Conservation (phyloP, 2,888 invertebrate species). For the Saturnia japonica region DNA sequence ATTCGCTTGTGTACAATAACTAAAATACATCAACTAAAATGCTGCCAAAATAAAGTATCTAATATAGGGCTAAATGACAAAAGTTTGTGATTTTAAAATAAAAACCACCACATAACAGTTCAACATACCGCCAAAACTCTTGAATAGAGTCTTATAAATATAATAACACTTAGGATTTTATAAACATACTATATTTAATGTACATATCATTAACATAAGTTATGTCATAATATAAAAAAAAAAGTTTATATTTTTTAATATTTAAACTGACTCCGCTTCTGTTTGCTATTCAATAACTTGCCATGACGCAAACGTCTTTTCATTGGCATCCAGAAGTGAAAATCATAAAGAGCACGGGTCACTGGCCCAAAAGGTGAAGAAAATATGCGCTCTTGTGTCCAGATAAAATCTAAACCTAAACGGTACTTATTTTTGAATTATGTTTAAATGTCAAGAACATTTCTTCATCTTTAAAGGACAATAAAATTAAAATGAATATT, state of each 20-base stretch:
- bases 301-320: constrained; percentile 7
- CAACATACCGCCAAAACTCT: too few relatives aligned
- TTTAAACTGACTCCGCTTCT: not conserved
- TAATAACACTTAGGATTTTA: not conserved
- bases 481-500: not conserved
- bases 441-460: not conserved
- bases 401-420: not conserved
- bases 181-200: not conserved
- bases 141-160: not conserved
- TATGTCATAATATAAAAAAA: too few relatives aligned
- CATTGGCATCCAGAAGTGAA: constrained; percentile 3
- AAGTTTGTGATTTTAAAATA: too few relatives aligned
- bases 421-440: not conserved
- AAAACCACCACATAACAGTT: too few relatives aligned
- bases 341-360: constrained; percentile 8
- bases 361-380: constrained; percentile 2
- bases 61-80: too few relatives aligned
- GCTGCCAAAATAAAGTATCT: too few relatives aligned
- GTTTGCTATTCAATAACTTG: constrained; percentile 13
- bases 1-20: too few relatives aligned
- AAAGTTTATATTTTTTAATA: too few relatives aligned
- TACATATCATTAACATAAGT: not conserved
- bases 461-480: not conserved
- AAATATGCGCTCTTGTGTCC: constrained; percentile 3
- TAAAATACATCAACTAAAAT: too few relatives aligned